Evolutionary conservation across 2,888 invertebrate species (phyloP), one percentile per base, ranked within the genome.

Genomic region (Pollenia griseotomentosa): DNA sequence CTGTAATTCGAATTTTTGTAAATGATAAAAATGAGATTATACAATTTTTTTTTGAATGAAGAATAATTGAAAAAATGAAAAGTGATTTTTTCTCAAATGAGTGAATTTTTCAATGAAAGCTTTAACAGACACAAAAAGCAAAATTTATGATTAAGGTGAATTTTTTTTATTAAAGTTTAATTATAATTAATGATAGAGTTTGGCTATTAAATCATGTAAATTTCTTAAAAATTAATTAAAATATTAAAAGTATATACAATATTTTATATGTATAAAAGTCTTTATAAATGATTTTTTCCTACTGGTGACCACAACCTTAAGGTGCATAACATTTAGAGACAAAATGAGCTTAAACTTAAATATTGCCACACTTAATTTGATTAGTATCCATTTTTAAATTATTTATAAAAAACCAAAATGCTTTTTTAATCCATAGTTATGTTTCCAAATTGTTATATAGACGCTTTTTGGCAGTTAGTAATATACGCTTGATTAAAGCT

Each of bases 91-190:
- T 33, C 33, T 33, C 6, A 75, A 85, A 88, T 83, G 88, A 79
- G 16, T 57, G 57, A 57, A 48, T 33, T 33, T 33, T 33, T 42
- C 1, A 63, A 63, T 63, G 61, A 89, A 89, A 90, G 90, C 90
- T 90, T 89, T 90, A 90, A 90, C 88, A 89, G 85, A 90, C 90
- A 90, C 90, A 89, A 90, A 90, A 90, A 90, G 90, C 90, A 89
- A 83, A 70, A 89, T 89, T 89, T 88, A 79, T 88, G 88, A 88
- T 90, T 88, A 90, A 89, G 89, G 89, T 89, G 86, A 83, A 80
- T 66, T 61, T 53, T 16, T 33, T 48, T 48, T 12, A n/a, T 61
- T 42, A 59, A 9, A 33, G 16, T 57, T 59, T 16, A 7, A 63
- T 44, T 57, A 66, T 46, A 33, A n/a, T 57, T 44, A 33, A 61